phyloP scores from a whole-genome alignment of 2,888 invertebrate genomes.

The Meloe dianella region DNA sequence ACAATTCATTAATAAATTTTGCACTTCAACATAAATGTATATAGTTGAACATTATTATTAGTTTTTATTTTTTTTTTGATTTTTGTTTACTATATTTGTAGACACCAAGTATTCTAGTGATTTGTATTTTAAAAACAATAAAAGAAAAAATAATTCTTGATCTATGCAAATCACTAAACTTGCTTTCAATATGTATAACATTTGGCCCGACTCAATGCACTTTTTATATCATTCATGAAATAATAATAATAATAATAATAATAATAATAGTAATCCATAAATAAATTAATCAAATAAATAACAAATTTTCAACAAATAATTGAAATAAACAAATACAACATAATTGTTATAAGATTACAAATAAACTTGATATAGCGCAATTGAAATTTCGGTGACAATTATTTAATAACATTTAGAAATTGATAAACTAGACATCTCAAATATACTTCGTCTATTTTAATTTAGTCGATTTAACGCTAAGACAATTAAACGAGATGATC shows the following conservation, averaged over 20 bases:
- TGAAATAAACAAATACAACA: constrained; percentile 20
- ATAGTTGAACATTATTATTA: constrained; percentile 15
- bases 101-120: constrained; percentile 15
- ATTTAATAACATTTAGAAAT: constrained; percentile 42
- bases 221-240: constrained; percentile 27
- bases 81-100: constrained; percentile 13
- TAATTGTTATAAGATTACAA: neutral
- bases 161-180: constrained; percentile 28
- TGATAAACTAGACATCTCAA: constrained; percentile 37
- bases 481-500: too few species aligned
- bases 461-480: neutral
- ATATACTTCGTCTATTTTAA: neutral
- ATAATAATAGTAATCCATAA: too few species aligned
- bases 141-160: constrained; percentile 21
- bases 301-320: constrained; percentile 15
- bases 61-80: constrained; percentile 11
- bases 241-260: constrained; percentile 23
- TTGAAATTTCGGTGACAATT: constrained; percentile 37
- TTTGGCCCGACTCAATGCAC: constrained; percentile 31
- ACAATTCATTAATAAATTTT: constrained; percentile 29
- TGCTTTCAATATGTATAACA: constrained; percentile 27
- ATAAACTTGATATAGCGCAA: constrained; percentile 1
- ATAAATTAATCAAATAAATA: constrained; percentile 1
- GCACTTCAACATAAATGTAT: constrained; percentile 23
- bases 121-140: neutral